These are phyloP conservation scores for Empis livida DNA, from an alignment of 2,888 invertebrate genomes.

Conservation along the genomic window DNA sequence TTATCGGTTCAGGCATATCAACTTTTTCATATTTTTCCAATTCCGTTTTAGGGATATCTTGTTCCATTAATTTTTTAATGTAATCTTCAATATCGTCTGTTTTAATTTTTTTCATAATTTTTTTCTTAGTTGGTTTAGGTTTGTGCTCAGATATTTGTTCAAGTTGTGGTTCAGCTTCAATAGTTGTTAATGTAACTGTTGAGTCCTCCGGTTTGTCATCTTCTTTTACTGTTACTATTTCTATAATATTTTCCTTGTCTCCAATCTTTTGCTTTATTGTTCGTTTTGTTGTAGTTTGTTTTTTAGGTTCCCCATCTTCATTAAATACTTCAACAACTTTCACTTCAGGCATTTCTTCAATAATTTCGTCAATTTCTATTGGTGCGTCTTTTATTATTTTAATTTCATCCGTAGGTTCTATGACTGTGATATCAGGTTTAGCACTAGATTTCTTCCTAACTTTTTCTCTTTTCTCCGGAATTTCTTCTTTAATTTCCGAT, in stretches of 20 bases:
- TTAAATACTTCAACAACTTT: constrained; percentile 21
- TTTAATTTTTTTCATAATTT: constrained; percentile 25
- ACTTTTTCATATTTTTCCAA: constrained; percentile 34
- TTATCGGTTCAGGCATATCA: constrained; percentile 23
- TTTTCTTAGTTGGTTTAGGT: constrained; percentile 16
- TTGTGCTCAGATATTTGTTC: constrained; percentile 10
- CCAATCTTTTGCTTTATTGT: constrained; percentile 25
- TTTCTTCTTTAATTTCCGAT: constrained; percentile 14
- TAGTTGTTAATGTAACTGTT: constrained; percentile 7
- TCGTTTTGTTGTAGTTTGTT: constrained; percentile 26
- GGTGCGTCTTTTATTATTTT: constrained; percentile 12
- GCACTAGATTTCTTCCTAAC: constrained; percentile 26
- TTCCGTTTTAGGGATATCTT: constrained; percentile 29
- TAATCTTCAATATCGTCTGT: constrained; percentile 24
- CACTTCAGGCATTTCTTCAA: constrained; percentile 18
- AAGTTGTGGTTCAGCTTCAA: constrained; percentile 9
- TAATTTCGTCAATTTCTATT: constrained; percentile 13
- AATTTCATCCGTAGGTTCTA: constrained; percentile 16
- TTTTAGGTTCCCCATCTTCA: constrained; percentile 23
- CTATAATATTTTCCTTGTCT: constrained; percentile 21
- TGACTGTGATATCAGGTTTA: constrained; percentile 17
- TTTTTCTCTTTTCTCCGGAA: constrained; percentile 20
- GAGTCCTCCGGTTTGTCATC: constrained; percentile 24
- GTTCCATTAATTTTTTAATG: constrained; percentile 25
- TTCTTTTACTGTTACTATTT: constrained; percentile 27